Conservation (phyloP, 2,888 invertebrate species). For the Phymatocera aterrima region DNA sequence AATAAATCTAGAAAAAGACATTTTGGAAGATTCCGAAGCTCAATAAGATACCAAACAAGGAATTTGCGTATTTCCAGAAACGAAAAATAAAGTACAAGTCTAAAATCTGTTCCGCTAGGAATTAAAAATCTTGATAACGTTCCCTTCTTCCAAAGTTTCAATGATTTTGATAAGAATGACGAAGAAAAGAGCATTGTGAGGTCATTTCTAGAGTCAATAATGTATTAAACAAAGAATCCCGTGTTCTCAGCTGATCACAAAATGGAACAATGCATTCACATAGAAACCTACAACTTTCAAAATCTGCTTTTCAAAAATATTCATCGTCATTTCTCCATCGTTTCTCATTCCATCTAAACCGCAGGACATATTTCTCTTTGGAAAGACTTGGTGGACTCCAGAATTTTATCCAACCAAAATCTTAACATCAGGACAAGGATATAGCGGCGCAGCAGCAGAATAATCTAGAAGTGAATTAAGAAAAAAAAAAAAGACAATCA, state of each 20-base stretch:
- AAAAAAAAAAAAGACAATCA: too few species aligned
- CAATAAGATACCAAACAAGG: neutral
- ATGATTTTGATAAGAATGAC: neutral
- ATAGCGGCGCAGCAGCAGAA: too few species aligned
- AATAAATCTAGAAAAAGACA: neutral
- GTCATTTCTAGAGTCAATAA: neutral
- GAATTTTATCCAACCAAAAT: too few species aligned
- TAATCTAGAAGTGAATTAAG: too few species aligned
- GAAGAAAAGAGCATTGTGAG: neutral
- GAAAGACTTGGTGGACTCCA: too few species aligned
- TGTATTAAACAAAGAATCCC: neutral
- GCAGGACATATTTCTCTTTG: too few species aligned
- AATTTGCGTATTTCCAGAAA: neutral
- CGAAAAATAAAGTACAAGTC: neutral
- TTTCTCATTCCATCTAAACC: neutral
- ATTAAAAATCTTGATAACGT: neutral
- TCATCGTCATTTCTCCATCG: neutral
- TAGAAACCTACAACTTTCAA: slow-evolving; percentile 22
- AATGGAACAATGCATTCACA: neutral
- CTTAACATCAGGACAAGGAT: too few species aligned
- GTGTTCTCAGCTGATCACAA: neutral
- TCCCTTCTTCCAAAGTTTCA: neutral
- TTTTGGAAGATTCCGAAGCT: neutral
- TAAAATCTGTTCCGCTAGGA: neutral
- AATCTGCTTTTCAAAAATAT: neutral